A percentile compares a stretch with the other conserved stretches of the same genome.
Conservation (phyloP, 2,888 invertebrate genomes). For the Tachina grossa region DNA sequence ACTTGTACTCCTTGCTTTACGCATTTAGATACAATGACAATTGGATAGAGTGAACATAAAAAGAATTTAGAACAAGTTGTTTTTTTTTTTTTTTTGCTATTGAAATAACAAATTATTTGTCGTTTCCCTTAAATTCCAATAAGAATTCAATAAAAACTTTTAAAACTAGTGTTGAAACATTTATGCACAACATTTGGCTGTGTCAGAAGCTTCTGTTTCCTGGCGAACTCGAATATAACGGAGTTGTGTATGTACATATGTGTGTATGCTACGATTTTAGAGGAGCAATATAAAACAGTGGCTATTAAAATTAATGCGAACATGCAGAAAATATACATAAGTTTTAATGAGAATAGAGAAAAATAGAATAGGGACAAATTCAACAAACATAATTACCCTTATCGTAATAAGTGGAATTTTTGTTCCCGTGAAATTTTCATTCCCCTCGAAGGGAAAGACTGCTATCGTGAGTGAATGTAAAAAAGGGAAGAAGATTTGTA, state of each 20-base stretch:
- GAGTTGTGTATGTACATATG: slow-evolving; percentile 8
- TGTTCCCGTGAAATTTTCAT: no score
- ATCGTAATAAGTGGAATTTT: no score
- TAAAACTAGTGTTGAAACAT: slow-evolving; percentile 78
- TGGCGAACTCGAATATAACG: slow-evolving; percentile 17
- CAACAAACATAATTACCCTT: no score
- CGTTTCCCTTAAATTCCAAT: slow-evolving; percentile 71
- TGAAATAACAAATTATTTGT: slow-evolving; percentile 38
- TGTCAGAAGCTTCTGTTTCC: slow-evolving; percentile 58
- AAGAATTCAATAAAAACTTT: slow-evolving; percentile 73
- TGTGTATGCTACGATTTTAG: not conserved
- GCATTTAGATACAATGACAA: slow-evolving; percentile 1
- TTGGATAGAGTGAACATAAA: not conserved
- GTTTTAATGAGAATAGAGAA: not conserved
- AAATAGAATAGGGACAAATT: no score
- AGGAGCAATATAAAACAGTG: slow-evolving; percentile 22
- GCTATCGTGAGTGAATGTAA: no score
- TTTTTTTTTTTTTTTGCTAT: not conserved
- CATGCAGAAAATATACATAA: not conserved
- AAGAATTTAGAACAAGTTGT: not conserved
- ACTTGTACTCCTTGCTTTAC: not conserved
- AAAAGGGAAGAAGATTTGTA: no score
- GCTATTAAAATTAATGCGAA: not conserved
- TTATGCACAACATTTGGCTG: slow-evolving; percentile 74
- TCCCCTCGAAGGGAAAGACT: no score